These are phyloP conservation scores for Gadopsis bispinosus DNA, from an alignment of 2,797 vertebrate genomes.

Conservation along the genomic window DNA sequence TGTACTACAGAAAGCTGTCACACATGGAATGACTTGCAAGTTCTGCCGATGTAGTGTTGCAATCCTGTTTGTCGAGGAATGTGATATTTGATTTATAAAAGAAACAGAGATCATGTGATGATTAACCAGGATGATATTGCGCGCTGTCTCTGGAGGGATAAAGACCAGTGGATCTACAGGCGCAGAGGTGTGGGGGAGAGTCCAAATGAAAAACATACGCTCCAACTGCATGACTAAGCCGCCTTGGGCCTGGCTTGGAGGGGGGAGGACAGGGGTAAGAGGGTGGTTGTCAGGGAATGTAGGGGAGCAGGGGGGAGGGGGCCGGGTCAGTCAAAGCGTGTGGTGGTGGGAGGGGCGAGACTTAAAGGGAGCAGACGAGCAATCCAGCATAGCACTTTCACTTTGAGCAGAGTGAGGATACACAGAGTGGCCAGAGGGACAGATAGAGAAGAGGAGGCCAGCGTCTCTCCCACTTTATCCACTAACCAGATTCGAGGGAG, in stretches of 20 bases:
- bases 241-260: constrained; percentile 61
- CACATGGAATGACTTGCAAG: constrained; percentile 68
- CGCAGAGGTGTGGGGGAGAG: constrained; percentile 76
- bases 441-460: constrained; percentile 63
- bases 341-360: constrained; percentile 79
- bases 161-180: constrained; percentile 58
- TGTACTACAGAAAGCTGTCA: constrained; percentile 27
- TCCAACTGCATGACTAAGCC: constrained; percentile 83
- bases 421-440: constrained; percentile 67
- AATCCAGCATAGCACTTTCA: constrained; percentile 81
- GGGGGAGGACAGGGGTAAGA: constrained; percentile 52
- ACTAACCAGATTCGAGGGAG: constrained; percentile 66
- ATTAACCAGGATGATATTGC: constrained; percentile 68
- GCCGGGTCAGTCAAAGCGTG: constrained; percentile 79
- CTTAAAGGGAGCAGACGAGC: constrained; percentile 79
- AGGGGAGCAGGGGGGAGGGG: constrained; percentile 69
- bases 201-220: constrained; percentile 83
- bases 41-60: constrained; percentile 53
- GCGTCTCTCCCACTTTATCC: constrained; percentile 64
- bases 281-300: constrained; percentile 75
- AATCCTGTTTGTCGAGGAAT: constrained; percentile 53
- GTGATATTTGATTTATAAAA: constrained; percentile 40
- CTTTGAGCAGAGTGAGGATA: constrained; percentile 78
- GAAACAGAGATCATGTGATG: constrained; percentile 46
- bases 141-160: constrained; percentile 45